Conservation (phyloP, 2,113 vertebrate species). For the Ahaetulla prasina region DNA sequence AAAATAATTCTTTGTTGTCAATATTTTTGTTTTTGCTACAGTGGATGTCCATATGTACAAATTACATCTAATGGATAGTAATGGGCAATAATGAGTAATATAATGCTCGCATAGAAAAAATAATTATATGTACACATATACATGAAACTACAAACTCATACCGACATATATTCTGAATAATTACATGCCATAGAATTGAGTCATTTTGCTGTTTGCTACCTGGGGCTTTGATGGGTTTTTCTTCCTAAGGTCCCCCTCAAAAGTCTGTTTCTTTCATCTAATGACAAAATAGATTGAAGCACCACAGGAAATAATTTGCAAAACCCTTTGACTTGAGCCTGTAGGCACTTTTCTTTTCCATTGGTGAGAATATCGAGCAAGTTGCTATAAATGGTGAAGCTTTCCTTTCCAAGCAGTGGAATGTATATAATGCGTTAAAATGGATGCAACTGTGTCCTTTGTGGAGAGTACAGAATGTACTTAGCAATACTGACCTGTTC, state of each 20-base stretch:
- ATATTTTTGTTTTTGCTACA: neutral
- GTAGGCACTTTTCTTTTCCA: neutral
- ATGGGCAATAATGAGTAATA: neutral
- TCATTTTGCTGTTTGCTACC: neutral
- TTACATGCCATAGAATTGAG: neutral
- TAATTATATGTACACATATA: neutral
- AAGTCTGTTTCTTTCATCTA: neutral
- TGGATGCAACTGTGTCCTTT: neutral
- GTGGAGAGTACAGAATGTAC: neutral
- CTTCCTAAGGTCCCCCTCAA: neutral
- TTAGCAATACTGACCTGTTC: neutral
- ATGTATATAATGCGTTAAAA: neutral
- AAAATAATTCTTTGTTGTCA: rapidly evolving
- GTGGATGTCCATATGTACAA: neutral
- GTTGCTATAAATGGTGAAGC: neutral
- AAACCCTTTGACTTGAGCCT: neutral
- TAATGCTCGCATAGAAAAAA: neutral
- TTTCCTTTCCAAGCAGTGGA: neutral
- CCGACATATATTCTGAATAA: neutral
- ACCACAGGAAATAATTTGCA: conserved; percentile 1
- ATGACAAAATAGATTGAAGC: neutral
- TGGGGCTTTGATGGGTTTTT: neutral
- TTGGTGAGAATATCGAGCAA: neutral
- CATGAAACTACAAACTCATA: neutral
- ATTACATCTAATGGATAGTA: neutral